phyloP scores from a whole-genome alignment of 1,140 invertebrate species.

The Lepidurus apus region DNA sequence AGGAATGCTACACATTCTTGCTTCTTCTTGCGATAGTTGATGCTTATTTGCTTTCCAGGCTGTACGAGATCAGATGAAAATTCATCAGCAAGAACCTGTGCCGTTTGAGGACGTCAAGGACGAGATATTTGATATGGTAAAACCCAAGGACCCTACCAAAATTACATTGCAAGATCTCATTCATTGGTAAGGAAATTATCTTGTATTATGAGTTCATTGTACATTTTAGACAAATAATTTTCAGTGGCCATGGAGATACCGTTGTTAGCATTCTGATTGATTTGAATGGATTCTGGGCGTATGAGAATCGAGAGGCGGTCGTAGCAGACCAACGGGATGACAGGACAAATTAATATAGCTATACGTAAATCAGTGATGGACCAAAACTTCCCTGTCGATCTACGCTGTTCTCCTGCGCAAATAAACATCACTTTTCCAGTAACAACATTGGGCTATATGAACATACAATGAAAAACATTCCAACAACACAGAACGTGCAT shows the following conservation, averaged over 20 bases:
- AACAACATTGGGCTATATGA: neutral
- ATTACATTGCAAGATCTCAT: slow-evolving; percentile 84
- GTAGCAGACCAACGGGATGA: slow-evolving; percentile 50
- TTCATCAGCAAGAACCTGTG: slow-evolving; percentile 76
- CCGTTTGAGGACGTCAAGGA: slow-evolving; percentile 92
- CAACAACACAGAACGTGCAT: neutral
- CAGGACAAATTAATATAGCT: slow-evolving; percentile 12
- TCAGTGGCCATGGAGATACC: slow-evolving; percentile 83
- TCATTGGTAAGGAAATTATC: slow-evolving; percentile 44
- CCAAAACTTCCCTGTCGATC: neutral
- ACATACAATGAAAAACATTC: too few relatives aligned
- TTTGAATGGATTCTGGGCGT: slow-evolving; percentile 92
- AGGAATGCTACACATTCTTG: slow-evolving; percentile 33
- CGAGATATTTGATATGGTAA: slow-evolving; percentile 97
- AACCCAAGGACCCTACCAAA: slow-evolving; percentile 71
- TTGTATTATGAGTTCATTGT: neutral
- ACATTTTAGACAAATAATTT: slow-evolving; percentile 7
- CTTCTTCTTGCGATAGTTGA: slow-evolving; percentile 31
- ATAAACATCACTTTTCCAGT: neutral
- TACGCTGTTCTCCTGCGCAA: neutral
- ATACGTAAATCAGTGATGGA: neutral
- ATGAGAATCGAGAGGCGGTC: slow-evolving; percentile 83
- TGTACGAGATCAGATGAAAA: slow-evolving; percentile 81
- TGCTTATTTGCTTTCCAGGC: slow-evolving; percentile 52
- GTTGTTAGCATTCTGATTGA: slow-evolving; percentile 92